Conservation (phyloP, 2,113 vertebrate genomes). For the Poeciliopsis turrubarensis region DNA sequence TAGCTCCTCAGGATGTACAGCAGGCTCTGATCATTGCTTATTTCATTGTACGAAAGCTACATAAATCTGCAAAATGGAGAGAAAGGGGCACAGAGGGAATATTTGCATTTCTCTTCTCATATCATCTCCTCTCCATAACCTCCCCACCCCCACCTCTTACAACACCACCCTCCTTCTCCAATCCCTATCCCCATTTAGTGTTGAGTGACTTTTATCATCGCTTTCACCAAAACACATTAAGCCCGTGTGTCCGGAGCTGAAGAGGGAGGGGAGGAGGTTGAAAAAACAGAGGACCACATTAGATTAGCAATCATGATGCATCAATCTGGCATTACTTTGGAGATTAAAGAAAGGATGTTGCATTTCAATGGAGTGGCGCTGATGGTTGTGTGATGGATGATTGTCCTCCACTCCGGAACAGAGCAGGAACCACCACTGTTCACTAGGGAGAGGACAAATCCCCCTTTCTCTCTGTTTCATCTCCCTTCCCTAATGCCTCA, state of each 20-base stretch:
- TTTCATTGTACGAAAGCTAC: constrained; percentile 80
- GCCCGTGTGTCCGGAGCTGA: constrained; percentile 74
- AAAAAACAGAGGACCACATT: constrained; percentile 74
- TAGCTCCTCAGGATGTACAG: constrained; percentile 59
- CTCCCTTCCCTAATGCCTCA: not conserved
- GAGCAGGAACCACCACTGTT: constrained; percentile 44
- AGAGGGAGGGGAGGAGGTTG: constrained; percentile 37
- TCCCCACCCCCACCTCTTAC: constrained; percentile 16
- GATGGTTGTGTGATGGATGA: constrained; percentile 74
- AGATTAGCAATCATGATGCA: constrained; percentile 81
- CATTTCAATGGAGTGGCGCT: constrained; percentile 73
- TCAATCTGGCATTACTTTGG: constrained; percentile 80
- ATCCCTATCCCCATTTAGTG: constrained; percentile 68
- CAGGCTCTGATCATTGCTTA: constrained; percentile 75
- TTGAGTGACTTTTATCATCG: constrained; percentile 83
- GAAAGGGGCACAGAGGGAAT: constrained; percentile 74
- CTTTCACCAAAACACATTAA: constrained; percentile 83
- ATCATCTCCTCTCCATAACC: constrained; percentile 43
- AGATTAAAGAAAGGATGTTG: constrained; percentile 80
- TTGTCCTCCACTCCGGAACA: constrained; percentile 59
- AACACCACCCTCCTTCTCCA: constrained; percentile 44
- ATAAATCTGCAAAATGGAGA: constrained; percentile 79
- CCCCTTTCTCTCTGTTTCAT: constrained; percentile 6
- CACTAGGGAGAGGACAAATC: constrained; percentile 35
- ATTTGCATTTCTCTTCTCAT: constrained; percentile 78